Evolutionary conservation across 1,140 invertebrate genomes (phyloP).

Genomic region (Hypothenemus hampei): DNA sequence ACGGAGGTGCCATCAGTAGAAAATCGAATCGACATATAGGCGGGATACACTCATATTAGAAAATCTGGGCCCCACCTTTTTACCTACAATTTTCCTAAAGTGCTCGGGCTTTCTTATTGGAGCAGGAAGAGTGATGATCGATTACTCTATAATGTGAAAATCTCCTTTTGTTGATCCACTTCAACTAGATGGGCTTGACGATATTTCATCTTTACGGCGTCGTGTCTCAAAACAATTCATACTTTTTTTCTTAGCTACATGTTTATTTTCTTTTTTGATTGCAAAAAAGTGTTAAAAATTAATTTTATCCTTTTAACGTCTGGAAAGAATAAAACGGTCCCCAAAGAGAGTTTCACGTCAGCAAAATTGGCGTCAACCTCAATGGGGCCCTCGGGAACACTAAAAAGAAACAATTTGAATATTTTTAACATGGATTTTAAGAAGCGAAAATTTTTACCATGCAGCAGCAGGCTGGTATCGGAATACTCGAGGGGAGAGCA

Average conservation of each 20-base stretch:
- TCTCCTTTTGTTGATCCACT: constrained; percentile 22
- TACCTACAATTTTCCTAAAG: constrained; percentile 27
- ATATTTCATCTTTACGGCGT: constrained; percentile 7
- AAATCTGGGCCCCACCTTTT: constrained; percentile 26
- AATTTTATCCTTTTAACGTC: constrained; percentile 38
- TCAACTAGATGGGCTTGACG: constrained; percentile 7
- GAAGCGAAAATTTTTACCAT: constrained; percentile 48
- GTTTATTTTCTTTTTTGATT: background rate
- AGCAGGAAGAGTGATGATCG: constrained; percentile 20
- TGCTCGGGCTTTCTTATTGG: constrained; percentile 26
- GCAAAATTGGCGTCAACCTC: constrained; percentile 50
- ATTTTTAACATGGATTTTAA: constrained; percentile 51
- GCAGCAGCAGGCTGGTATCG: constrained; percentile 30
- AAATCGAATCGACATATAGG: constrained; percentile 21
- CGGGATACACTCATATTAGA: constrained; percentile 23
- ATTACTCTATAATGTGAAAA: constrained; percentile 19
- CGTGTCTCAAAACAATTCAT: background rate
- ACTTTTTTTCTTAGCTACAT: background rate
- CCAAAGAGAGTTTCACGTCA: constrained; percentile 44
- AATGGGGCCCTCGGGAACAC: constrained; percentile 44
- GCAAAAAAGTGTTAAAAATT: constrained; percentile 30
- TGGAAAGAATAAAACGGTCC: constrained; percentile 40
- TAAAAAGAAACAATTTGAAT: constrained; percentile 50
- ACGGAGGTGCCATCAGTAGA: constrained; percentile 18
- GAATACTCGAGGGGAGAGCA: constrained; percentile 24